Base-by-base conservation (phyloP, 2,888 invertebrate genomes). In the Chrysina gloriosa region DNA sequence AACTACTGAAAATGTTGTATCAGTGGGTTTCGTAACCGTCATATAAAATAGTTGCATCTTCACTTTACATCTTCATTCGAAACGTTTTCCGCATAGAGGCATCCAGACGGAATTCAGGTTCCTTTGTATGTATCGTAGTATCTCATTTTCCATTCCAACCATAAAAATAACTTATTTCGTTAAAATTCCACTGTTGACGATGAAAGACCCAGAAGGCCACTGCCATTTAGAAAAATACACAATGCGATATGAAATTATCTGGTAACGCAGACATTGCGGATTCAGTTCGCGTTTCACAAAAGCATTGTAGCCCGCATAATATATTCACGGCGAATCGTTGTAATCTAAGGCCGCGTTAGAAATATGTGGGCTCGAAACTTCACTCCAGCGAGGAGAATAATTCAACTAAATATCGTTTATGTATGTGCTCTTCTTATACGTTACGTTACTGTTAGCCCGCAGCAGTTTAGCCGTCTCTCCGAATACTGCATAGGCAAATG, bases 341-440 rank as follows among this genome's bases (percentile, higher is more conserved):
- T 42, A 61, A 42, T 61, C 42, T 45, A 42, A 45, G 27, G 42
- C 58, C 1, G 19, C 27, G 58, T 42, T 25, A 27, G 58, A 61
- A 61, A 42, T 61, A 61, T 61, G 58, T 61, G 16, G 42, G 42
- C 16, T 27, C 14, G 42, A 36, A 42, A 27, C 29, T 61, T 42
- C 42, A 14, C 58, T 42, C 27, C 25, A 14, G 58, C 29, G 31
- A 14, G 19, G 29, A 25, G 27, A 58, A 42, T 58, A 58, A 58
- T 58, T 58, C 42, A 42, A 27, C 58, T 42, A 61, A 61, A 42
- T 42, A 61, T 61, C 58, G 58, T 27, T 61, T 61, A 61, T 61
- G 42, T 16, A 42, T 61, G 42, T 27, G 25, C 31, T 14, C 29
- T 27, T n/a, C n/a, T n/a, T n/a, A n/a, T n/a, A n/a, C n/a, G 16